Conservation (phyloP, 37 sponge, comb jelly and placozoan species). For the Agelas oroides region DNA sequence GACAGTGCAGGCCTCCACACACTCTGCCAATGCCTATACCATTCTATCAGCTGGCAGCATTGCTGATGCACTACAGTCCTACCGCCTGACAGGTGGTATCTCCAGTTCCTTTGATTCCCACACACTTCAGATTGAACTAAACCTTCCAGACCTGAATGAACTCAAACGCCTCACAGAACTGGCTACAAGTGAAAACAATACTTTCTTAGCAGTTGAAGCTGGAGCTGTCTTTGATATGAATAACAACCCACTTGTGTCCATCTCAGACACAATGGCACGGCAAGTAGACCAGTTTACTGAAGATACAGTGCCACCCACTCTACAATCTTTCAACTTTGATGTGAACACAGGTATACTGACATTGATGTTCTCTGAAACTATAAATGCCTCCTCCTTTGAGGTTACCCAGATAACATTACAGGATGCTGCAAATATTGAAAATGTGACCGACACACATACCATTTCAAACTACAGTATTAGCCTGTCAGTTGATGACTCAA, state of each 20-base stretch:
- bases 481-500: conserved; percentile 27
- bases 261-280: conserved; percentile 8
- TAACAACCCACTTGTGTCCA: conserved; percentile 59
- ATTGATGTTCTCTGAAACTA: conserved; percentile 89
- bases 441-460: neutral
- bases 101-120: conserved; percentile 40
- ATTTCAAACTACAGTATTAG: conserved; percentile 43
- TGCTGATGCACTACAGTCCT: neutral
- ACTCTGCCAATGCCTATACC: conserved; percentile 38
- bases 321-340: conserved; percentile 68
- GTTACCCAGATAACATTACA: conserved; percentile 75
- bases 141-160: conserved; percentile 67
- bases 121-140: conserved; percentile 56
- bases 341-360: conserved; percentile 73
- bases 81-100: conserved; percentile 71
- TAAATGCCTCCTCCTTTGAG: conserved; percentile 53
- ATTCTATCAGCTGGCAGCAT: conserved; percentile 27
- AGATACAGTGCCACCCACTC: conserved; percentile 60
- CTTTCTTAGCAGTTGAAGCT: conserved; percentile 55
- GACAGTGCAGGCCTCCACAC: conserved; percentile 69
- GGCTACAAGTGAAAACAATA: conserved; percentile 53
- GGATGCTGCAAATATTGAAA: conserved; percentile 3
- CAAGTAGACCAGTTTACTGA: conserved; percentile 23
- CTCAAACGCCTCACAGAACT: conserved; percentile 61
- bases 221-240: conserved; percentile 79